Percentiles rank a stretch among this genome's conserved stretches.
Conservation (phyloP, 2,797 vertebrate species). For the Platyrinchus mystaceus region DNA sequence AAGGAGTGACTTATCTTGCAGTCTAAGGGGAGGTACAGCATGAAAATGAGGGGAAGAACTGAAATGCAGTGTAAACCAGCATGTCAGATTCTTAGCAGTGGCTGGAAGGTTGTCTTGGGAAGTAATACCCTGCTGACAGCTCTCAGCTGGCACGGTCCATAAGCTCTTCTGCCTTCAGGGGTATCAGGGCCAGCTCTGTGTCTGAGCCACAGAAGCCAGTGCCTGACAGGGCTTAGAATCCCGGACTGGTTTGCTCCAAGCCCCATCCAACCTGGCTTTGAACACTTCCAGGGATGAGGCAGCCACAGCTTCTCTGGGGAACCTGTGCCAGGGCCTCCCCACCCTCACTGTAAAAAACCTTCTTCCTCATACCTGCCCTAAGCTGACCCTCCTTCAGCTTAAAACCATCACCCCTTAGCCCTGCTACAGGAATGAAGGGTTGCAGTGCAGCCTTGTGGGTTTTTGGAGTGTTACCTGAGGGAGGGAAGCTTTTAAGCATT, state of each 20-base stretch:
- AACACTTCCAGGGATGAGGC: neutral
- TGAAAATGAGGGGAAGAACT: neutral
- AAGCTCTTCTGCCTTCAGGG: neutral
- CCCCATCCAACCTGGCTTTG: neutral
- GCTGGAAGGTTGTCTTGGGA: neutral
- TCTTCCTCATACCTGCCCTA: neutral
- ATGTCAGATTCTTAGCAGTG: neutral
- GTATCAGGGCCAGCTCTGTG: neutral
- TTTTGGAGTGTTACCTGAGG: neutral
- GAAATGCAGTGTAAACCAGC: neutral
- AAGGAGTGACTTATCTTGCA: neutral
- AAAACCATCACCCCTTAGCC: neutral
- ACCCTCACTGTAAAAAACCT: neutral
- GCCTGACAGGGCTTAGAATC: neutral
- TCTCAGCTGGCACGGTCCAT: accelerated
- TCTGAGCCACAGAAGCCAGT: neutral
- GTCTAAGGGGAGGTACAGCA: neutral
- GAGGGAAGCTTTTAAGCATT: neutral
- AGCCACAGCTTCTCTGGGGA: neutral
- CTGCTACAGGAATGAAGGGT: neutral
- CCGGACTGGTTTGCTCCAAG: neutral
- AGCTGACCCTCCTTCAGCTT: neutral
- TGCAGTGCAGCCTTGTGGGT: neutral
- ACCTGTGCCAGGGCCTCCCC: neutral
- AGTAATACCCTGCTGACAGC: neutral